Conservation (phyloP, 2,888 invertebrate species). For the Orgyia antiqua region DNA sequence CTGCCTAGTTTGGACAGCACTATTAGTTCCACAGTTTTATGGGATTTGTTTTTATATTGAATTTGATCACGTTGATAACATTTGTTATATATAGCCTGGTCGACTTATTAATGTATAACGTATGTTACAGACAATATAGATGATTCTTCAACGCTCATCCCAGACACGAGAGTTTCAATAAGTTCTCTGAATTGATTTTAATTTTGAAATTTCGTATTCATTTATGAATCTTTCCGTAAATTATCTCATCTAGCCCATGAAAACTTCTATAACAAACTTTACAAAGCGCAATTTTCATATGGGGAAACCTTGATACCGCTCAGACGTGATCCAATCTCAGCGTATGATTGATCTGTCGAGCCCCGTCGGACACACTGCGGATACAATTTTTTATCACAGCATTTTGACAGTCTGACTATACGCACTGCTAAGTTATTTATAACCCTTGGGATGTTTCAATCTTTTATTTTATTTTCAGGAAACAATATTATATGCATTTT, state of each 20-base stretch:
- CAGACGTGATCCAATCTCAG: constrained; percentile 51
- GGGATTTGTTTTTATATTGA: constrained; percentile 32
- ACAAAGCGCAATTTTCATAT: constrained; percentile 21
- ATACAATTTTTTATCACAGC: constrained; percentile 39
- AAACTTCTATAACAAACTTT: constrained; percentile 16
- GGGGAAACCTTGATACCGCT: constrained; percentile 20
- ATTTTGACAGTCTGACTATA: constrained; percentile 40
- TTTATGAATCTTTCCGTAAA: neutral
- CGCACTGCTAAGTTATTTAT: constrained; percentile 9
- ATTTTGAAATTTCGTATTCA: no score
- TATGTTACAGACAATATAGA: no score
- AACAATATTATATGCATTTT: no score
- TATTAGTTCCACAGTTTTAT: constrained; percentile 25
- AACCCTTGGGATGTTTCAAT: neutral
- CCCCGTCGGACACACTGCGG: constrained; percentile 29
- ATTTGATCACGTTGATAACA: constrained; percentile 21
- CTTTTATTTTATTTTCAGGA: no score
- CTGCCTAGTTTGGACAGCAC: constrained; percentile 44
- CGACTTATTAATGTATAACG: no score
- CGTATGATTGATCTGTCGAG: constrained; percentile 49
- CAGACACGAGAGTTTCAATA: no score
- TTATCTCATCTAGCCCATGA: neutral
- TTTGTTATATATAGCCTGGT: constrained; percentile 14
- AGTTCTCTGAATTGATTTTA: no score
- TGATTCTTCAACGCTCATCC: no score